Conservation (phyloP, 2,888 invertebrate species). For the Drosophila bunnanda region DNA sequence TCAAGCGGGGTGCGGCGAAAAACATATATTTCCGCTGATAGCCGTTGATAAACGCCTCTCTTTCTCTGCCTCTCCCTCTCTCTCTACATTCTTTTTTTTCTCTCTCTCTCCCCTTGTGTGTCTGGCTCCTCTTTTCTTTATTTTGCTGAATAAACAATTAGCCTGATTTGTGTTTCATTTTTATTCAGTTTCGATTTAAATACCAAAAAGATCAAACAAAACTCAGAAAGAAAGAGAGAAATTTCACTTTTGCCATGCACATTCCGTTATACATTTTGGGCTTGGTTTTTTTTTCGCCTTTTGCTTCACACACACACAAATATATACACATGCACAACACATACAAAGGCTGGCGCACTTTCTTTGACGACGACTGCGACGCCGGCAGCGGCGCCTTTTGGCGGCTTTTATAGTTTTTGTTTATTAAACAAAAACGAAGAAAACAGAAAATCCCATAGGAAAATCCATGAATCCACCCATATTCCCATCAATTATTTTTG, state of each 20-base stretch:
- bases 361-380: conserved; percentile 53
- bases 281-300: conserved; percentile 54
- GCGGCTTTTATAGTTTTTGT: conserved; percentile 64
- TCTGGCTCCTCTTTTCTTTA: conserved; percentile 7
- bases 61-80: neutral
- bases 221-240: conserved; percentile 46
- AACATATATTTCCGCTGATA: conserved; percentile 74
- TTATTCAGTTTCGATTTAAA: conserved; percentile 53
- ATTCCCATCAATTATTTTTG: conserved; percentile 50
- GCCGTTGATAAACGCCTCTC: conserved; percentile 52
- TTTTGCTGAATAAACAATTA: conserved; percentile 51
- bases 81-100: neutral
- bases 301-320: conserved; percentile 43
- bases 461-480: conserved; percentile 8
- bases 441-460: conserved; percentile 6
- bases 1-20: conserved; percentile 75
- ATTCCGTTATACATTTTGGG: conserved; percentile 53
- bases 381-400: conserved; percentile 56
- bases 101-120: neutral
- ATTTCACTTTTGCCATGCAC: conserved; percentile 72
- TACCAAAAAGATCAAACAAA: conserved; percentile 44
- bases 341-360: conserved; percentile 58
- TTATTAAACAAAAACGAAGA: conserved; percentile 36
- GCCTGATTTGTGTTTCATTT: conserved; percentile 9
- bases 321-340: conserved; percentile 6